Percentiles rank a stretch among this genome's conserved stretches.
Conservation (phyloP, 2,113 vertebrate species). For the Ancistrus triradiatus region DNA sequence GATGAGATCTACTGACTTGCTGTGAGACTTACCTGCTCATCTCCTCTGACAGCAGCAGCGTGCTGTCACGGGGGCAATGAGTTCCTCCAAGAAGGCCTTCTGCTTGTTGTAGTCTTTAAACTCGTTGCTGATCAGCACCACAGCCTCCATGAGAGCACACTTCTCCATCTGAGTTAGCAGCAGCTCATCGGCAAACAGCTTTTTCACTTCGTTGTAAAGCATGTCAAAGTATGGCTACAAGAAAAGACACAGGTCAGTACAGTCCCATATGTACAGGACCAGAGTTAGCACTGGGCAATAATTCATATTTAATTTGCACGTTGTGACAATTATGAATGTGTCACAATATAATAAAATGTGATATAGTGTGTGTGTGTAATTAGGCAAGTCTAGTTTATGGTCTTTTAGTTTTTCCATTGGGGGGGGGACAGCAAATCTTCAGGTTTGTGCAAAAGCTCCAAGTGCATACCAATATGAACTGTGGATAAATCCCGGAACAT, state of each 20-base stretch:
- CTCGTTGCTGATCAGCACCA: slow-evolving; percentile 94
- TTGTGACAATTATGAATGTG: too few relatives aligned
- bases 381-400: too few relatives aligned
- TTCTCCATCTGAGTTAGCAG: slow-evolving; percentile 88
- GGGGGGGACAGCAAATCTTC: too few relatives aligned
- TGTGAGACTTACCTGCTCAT: slow-evolving; percentile 73
- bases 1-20: too few relatives aligned
- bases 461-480: slow-evolving; percentile 80
- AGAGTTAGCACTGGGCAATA: too few relatives aligned
- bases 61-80: slow-evolving; percentile 77
- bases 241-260: background rate
- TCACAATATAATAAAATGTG: too few relatives aligned
- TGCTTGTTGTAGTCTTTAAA: slow-evolving; percentile 91
- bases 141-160: slow-evolving; percentile 86
- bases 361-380: too few relatives aligned
- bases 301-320: too few relatives aligned
- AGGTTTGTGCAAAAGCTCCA: background rate
- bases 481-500: slow-evolving; percentile 91
- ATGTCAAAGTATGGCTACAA: slow-evolving; percentile 66
- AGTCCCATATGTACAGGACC: too few relatives aligned
- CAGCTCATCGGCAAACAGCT: slow-evolving; percentile 77
- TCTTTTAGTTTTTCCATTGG: too few relatives aligned
- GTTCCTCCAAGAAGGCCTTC: slow-evolving; percentile 85
- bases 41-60: slow-evolving; percentile 90
- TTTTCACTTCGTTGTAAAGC: slow-evolving; percentile 85